Conservation (phyloP, 2,888 invertebrate genomes). For the Molanna angustata region DNA sequence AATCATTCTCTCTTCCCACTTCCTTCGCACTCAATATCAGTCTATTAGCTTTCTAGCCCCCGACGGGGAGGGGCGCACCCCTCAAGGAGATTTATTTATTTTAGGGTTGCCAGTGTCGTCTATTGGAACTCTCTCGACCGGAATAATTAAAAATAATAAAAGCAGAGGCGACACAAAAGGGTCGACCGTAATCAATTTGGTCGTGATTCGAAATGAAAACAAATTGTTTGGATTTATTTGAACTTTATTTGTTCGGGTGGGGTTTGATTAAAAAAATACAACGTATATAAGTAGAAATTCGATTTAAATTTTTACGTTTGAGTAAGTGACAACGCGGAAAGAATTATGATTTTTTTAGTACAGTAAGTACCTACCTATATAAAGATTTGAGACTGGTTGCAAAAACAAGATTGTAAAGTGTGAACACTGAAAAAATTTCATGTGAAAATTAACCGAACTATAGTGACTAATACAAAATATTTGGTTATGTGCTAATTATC, state of each 20-base stretch:
- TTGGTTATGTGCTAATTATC: too few relatives aligned
- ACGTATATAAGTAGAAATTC: too few relatives aligned
- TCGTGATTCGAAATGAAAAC: constrained; percentile 14
- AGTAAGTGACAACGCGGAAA: too few relatives aligned
- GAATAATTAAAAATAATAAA: constrained; percentile 23
- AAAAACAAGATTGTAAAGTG: too few relatives aligned
- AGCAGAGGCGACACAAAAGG: constrained; percentile 3
- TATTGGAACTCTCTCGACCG: constrained; percentile 11
- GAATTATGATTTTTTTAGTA: too few relatives aligned
- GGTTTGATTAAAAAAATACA: constrained; percentile 6
- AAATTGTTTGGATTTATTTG: constrained; percentile 17
- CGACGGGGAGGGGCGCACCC: constrained; percentile 3
- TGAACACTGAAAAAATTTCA: too few relatives aligned
- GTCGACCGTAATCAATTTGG: constrained; percentile 13
- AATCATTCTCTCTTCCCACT: constrained; percentile 27
- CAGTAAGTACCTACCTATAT: too few relatives aligned
- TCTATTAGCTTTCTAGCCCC: constrained; percentile 25
- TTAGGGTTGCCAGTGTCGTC: constrained; percentile 14
- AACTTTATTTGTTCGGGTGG: background rate
- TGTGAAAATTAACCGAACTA: too few relatives aligned
- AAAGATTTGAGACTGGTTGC: too few relatives aligned
- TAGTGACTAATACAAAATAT: too few relatives aligned
- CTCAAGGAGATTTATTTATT: constrained; percentile 27
- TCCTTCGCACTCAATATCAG: constrained; percentile 32
- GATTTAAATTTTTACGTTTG: too few relatives aligned